Evolutionary conservation across 2,888 invertebrate species (phyloP), one percentile per base, ranked within the genome.

Genomic region (Lochmaea crataegi): DNA sequence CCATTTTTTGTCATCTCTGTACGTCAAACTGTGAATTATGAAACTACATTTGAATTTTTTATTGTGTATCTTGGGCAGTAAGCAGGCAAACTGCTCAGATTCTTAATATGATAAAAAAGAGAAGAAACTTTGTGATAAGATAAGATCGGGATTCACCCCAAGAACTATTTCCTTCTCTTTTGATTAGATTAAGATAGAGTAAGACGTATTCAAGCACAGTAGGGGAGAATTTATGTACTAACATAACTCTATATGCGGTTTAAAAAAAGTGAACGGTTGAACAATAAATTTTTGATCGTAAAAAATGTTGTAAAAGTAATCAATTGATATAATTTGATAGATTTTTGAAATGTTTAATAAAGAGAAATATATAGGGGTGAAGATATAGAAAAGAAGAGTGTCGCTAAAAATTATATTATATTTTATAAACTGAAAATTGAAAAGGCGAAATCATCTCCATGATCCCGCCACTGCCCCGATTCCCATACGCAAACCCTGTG

Each of bases 31-130:
- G 22, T 58, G 12, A n/a, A 22, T 14, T 58, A 22, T 10, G 6
- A 58, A 45, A 45, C 12, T 45, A 45, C 11, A 32, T 12, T 26
- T 63, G 18, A 16, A 63, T 18, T 41, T 63, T 63, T 63, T 16
- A 11, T 10, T 16, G 61, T 63, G 61, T 63, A 63, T 5, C 2
- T 9, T 11, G 61, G 12, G 10, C 61, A 63, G 16, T 41, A 42
- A 63, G 61, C 42, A 42, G 38, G 12, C 61, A 16, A 63, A 63
- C 61, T 63, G 16, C 42, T 26, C 41, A 69, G 69, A 69, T 69
- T 63, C 61, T 56, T 69, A 64, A 69, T 64, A 63, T 56, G 69
- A 69, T 69, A 69, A 69, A 69, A 68, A 63, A 41, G n/a, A 42
- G 42, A 48, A 56, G 48, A 60, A 69, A 69, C 53, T 69, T 64